phyloP scores from a whole-genome alignment of 2,113 vertebrate genomes.

The Xiphorhynchus elegans region DNA sequence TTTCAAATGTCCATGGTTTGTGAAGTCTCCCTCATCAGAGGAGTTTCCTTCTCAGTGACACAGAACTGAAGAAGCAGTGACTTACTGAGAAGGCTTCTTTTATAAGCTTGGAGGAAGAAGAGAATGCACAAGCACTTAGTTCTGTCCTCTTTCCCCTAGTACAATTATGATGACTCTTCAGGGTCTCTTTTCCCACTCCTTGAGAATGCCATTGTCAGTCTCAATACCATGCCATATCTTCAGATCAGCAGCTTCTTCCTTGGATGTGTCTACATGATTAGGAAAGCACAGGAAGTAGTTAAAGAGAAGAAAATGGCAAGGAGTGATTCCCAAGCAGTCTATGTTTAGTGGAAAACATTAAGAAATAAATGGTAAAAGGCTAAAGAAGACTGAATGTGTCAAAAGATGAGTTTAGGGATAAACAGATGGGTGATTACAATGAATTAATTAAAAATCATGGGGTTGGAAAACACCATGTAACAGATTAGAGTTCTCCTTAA shows the following conservation, averaged over 20 bases:
- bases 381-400: neutral
- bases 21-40: neutral
- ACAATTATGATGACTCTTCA: neutral
- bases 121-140: neutral
- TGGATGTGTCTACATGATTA: neutral
- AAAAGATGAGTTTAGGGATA: neutral
- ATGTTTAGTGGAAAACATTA: neutral
- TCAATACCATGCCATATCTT: neutral
- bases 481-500: neutral
- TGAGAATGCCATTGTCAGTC: neutral
- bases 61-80: neutral
- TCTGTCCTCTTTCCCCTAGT: neutral
- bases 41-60: neutral
- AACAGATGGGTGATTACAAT: neutral
- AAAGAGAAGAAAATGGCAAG: neutral
- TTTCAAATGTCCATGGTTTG: neutral
- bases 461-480: neutral
- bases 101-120: neutral
- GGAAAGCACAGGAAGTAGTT: neutral
- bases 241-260: neutral
- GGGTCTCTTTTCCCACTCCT: neutral
- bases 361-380: neutral
- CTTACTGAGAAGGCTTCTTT: neutral
- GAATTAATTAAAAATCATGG: neutral
- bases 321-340: neutral